Evolutionary conservation across 2,113 vertebrate genomes (phyloP).

Genomic region (Pedetes capensis): DNA sequence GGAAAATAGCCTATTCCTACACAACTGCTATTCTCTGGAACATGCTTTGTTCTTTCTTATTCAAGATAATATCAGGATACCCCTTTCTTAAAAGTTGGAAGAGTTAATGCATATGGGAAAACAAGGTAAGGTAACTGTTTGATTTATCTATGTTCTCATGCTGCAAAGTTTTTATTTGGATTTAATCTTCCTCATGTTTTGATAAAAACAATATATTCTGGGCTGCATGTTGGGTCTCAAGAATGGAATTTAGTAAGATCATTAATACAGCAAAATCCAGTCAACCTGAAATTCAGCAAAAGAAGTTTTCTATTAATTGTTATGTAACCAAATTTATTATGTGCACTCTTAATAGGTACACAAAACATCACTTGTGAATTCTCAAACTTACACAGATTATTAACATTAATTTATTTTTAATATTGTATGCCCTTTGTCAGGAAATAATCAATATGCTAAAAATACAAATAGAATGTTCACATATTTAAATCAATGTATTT

Average conservation of each 20-base stretch:
- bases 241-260: constrained; percentile 11
- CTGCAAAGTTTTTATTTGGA: neutral
- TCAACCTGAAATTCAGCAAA: neutral
- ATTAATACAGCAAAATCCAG: neutral
- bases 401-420: neutral
- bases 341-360: neutral
- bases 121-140: neutral
- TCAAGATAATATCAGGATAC: neutral
- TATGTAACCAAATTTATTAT: neutral
- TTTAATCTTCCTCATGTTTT: constrained; percentile 7
- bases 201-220: constrained; percentile 33
- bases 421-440: neutral
- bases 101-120: neutral
- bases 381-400: neutral
- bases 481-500: neutral
- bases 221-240: neutral
- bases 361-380: neutral
- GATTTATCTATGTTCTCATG: neutral
- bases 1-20: neutral
- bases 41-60: neutral
- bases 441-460: neutral
- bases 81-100: neutral
- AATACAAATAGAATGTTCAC: neutral
- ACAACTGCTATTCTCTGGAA: neutral
- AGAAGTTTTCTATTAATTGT: neutral